Conservation (phyloP, 35 echinoderm and acorn worm species). For the Heliocidaris tuberculata region DNA sequence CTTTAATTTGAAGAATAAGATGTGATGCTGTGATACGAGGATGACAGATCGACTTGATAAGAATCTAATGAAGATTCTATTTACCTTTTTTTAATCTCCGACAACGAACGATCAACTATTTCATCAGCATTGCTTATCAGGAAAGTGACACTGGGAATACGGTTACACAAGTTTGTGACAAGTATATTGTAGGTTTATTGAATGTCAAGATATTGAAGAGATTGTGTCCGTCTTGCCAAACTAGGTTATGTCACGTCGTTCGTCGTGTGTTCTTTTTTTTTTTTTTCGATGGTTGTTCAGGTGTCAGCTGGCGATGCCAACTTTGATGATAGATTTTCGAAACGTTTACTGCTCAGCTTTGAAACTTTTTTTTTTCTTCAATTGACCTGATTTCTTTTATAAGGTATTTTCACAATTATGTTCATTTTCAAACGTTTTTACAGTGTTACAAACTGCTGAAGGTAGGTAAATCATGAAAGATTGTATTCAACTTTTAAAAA, state of each 20-base stretch:
- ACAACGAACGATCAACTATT: neutral
- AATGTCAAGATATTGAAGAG: neutral
- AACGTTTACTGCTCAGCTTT: neutral
- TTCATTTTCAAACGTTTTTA: neutral
- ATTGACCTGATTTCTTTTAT: neutral
- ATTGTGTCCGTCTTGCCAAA: neutral
- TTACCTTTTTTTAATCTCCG: neutral
- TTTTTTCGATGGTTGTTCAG: neutral
- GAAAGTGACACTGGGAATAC: neutral
- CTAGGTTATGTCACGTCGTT: neutral
- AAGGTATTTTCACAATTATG: neutral
- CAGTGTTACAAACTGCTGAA: neutral
- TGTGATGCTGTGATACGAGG: neutral
- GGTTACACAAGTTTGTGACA: conserved; percentile 2
- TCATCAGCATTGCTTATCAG: neutral
- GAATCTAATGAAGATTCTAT: neutral
- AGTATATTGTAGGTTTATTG: neutral
- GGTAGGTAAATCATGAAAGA: neutral
- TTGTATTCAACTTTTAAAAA: neutral
- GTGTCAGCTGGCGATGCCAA: neutral
- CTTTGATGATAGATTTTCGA: neutral
- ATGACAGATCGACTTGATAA: conserved; percentile 10
- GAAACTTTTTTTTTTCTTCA: neutral
- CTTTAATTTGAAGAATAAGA: neutral
- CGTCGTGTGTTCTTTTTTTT: neutral